Percentiles rank a stretch among this genome's conserved stretches.
Evolutionary conservation across 2,797 vertebrate species (phyloP).

Genomic region (Lithobates pipiens): DNA sequence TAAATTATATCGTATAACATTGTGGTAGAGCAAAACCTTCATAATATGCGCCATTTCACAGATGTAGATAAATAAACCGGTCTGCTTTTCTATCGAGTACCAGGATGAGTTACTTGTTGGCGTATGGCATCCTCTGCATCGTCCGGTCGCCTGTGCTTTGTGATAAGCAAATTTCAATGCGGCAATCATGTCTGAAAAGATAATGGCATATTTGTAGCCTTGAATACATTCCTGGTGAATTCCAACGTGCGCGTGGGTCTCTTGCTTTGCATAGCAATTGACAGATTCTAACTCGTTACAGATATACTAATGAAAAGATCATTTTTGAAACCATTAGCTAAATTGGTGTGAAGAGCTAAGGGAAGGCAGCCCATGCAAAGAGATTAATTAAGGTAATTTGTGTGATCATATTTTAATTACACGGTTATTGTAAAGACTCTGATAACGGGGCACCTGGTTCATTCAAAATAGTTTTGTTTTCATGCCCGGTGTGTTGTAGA

Average conservation of each 20-base stretch:
- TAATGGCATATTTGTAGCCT: slow-evolving; percentile 41
- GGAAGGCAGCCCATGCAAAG: slow-evolving; percentile 50
- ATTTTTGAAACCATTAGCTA: slow-evolving; percentile 58
- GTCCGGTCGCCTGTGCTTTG: slow-evolving; percentile 1
- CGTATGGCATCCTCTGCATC: neutral
- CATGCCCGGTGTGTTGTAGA: slow-evolving; percentile 26
- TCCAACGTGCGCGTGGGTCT: slow-evolving; percentile 10
- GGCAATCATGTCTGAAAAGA: slow-evolving; percentile 29
- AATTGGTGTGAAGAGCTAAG: slow-evolving; percentile 57
- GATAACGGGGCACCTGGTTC: slow-evolving; percentile 41
- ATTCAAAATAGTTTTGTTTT: slow-evolving; percentile 36
- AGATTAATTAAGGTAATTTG: slow-evolving; percentile 59
- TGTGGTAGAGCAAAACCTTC: neutral
- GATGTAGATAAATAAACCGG: neutral
- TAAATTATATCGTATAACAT: neutral
- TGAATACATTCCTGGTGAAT: slow-evolving; percentile 36
- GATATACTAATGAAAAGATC: slow-evolving; percentile 50
- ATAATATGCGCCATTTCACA: neutral
- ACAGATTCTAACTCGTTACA: slow-evolving; percentile 33
- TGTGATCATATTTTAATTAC: slow-evolving; percentile 59
- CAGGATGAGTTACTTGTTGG: neutral
- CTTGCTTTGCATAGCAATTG: slow-evolving; percentile 42
- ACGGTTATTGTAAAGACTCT: slow-evolving; percentile 51
- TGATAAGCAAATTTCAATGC: slow-evolving; percentile 36
- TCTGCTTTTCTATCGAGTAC: neutral